Evolutionary conservation across 2,797 vertebrate genomes (phyloP).

Genomic region (Urosaurus nigricauda): DNA sequence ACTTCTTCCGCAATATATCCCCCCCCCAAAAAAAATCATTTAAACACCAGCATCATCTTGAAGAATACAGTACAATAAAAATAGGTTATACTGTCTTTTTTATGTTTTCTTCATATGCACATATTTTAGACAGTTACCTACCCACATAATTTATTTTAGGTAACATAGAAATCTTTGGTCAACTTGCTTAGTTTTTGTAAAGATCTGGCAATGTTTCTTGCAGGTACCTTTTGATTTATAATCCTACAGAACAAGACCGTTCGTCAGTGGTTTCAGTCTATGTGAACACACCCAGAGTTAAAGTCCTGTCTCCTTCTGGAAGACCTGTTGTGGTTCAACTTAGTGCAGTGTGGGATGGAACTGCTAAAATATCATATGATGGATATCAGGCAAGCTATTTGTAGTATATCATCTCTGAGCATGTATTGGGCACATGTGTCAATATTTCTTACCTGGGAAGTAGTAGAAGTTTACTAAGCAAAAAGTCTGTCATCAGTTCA

Average conservation of each 20-base stretch:
- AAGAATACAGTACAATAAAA: constrained; percentile 18
- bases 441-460: background rate
- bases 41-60: background rate
- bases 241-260: constrained; percentile 87
- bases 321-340: constrained; percentile 83
- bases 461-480: background rate
- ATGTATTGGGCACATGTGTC: background rate
- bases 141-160: constrained; percentile 44
- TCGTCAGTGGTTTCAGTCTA: constrained; percentile 81
- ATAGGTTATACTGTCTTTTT: constrained; percentile 55
- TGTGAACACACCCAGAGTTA: constrained; percentile 80
- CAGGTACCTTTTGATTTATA: constrained; percentile 87
- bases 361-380: constrained; percentile 75
- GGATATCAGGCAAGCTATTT: constrained; percentile 84
- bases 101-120: constrained; percentile 57
- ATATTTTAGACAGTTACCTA: constrained; percentile 55
- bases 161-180: constrained; percentile 23
- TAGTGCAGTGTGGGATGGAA: constrained; percentile 87
- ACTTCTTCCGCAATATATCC: background rate
- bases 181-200: constrained; percentile 16
- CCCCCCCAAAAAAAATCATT: background rate
- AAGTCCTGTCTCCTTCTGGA: constrained; percentile 79
- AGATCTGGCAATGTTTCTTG: constrained; percentile 58
- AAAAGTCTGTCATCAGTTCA: background rate
- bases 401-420: constrained; percentile 16